Conservation (phyloP, 2,113 vertebrate genomes). For the Paratilapia polleni region DNA sequence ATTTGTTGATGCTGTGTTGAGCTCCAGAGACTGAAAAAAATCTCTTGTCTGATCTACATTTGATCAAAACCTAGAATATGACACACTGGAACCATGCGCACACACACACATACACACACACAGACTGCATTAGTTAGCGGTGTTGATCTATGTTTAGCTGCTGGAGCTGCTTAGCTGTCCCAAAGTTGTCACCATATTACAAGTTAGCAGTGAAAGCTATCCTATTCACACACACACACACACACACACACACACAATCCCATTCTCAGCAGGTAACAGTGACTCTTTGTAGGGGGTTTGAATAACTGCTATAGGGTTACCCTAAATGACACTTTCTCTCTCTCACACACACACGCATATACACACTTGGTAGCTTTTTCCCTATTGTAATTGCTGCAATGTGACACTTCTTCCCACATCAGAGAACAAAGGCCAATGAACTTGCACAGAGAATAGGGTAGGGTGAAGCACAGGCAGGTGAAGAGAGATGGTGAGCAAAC, state of each 20-base stretch:
- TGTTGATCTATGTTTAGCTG: conserved; percentile 66
- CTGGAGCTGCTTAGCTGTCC: conserved; percentile 60
- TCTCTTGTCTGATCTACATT: conserved; percentile 37
- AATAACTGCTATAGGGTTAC: conserved; percentile 75
- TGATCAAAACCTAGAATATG: conserved; percentile 62
- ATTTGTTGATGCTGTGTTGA: conserved; percentile 44
- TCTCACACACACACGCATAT: conserved; percentile 7
- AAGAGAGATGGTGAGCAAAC: neutral
- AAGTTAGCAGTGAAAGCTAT: conserved; percentile 45
- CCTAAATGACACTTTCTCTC: conserved; percentile 47
- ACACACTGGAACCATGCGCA: conserved; percentile 29
- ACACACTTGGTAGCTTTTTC: conserved; percentile 38
- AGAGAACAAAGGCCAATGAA: conserved; percentile 50
- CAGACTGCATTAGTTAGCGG: conserved; percentile 51
- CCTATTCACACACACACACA: conserved; percentile 20
- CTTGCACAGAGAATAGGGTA: neutral
- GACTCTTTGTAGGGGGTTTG: conserved; percentile 70
- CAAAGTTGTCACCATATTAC: conserved; percentile 55
- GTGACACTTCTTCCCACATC: conserved; percentile 70
- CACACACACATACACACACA: conserved; percentile 35
- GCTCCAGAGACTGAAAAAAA: conserved; percentile 25
- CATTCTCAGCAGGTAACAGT: conserved; percentile 59
- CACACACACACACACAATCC: conserved; percentile 11
- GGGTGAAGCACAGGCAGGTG: neutral
- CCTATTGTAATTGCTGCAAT: conserved; percentile 67